These are phyloP conservation scores for Callionymus lyra DNA, from an alignment of 2,113 vertebrate genomes.

Conservation along the genomic window DNA sequence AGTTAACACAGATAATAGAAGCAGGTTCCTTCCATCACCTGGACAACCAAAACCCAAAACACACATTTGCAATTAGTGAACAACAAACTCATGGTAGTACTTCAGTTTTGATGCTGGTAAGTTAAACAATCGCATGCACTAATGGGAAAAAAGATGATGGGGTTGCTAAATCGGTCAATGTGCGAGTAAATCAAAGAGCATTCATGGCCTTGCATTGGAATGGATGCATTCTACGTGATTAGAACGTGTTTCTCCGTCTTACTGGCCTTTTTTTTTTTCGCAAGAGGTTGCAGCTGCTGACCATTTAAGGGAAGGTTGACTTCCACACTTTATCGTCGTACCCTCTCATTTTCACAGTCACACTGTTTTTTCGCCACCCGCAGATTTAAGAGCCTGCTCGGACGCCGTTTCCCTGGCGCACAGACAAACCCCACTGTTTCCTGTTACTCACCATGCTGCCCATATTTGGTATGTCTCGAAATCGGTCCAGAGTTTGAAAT, in stretches of 20 bases:
- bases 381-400: slow-evolving; percentile 50
- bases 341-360: slow-evolving; percentile 57
- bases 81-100: slow-evolving; percentile 26
- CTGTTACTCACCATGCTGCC: slow-evolving; percentile 93
- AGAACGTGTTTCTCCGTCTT: slow-evolving; percentile 37
- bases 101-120: slow-evolving; percentile 41
- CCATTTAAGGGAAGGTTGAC: slow-evolving; percentile 27
- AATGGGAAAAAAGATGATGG: slow-evolving; percentile 55
- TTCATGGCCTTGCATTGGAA: slow-evolving; percentile 64
- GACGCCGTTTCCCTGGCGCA: slow-evolving; percentile 30
- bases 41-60: neutral
- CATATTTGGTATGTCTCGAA: slow-evolving; percentile 99
- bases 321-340: slow-evolving; percentile 42
- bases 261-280: slow-evolving; percentile 41
- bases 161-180: slow-evolving; percentile 57
- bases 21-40: slow-evolving; percentile 8
- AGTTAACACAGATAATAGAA: no score
- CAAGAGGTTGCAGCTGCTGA: slow-evolving; percentile 19
- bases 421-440: slow-evolving; percentile 46
- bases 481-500: slow-evolving; percentile 99
- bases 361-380: slow-evolving; percentile 55
- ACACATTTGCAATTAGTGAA: slow-evolving; percentile 18
- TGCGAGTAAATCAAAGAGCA: slow-evolving; percentile 65
- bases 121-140: slow-evolving; percentile 64
- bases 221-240: slow-evolving; percentile 54